Percentiles rank a stretch among this genome's conserved stretches.
Conservation (phyloP, 2,888 invertebrate species). For the Torymus auratus region DNA sequence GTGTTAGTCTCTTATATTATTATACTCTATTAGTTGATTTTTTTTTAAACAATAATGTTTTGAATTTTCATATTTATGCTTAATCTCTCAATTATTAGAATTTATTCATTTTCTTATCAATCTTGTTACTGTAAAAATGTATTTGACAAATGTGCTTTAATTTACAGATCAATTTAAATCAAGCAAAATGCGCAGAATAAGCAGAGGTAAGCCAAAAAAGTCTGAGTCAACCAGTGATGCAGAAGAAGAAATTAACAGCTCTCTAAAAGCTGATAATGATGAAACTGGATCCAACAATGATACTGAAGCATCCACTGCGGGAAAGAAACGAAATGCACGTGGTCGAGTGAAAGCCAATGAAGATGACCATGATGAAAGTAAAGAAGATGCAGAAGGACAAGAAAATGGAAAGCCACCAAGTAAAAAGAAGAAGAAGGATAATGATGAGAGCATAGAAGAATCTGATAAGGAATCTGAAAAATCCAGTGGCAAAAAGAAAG, state of each 20-base stretch:
- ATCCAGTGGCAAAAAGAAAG: slow-evolving; percentile 72
- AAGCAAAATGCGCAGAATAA: slow-evolving; percentile 71
- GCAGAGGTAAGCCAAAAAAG: slow-evolving; percentile 72
- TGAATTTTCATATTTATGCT: too few relatives aligned
- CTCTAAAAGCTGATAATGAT: slow-evolving; percentile 58
- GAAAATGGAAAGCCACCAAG: slow-evolving; percentile 56
- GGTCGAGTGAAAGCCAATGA: slow-evolving; percentile 60
- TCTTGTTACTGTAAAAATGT: too few relatives aligned
- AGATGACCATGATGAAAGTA: slow-evolving; percentile 64
- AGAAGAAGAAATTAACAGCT: slow-evolving; percentile 73
- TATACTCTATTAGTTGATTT: too few relatives aligned
- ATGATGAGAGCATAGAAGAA: slow-evolving; percentile 63
- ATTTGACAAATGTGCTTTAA: neutral
- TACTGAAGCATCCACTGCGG: slow-evolving; percentile 41
- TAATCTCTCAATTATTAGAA: too few relatives aligned
- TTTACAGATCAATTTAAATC: neutral
- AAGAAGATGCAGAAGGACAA: slow-evolving; percentile 60
- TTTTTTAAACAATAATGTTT: too few relatives aligned
- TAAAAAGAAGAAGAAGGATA: slow-evolving; percentile 66
- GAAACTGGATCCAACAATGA: slow-evolving; percentile 49
- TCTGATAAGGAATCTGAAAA: slow-evolving; percentile 63
- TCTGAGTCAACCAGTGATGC: slow-evolving; percentile 70
- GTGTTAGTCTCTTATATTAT: too few relatives aligned
- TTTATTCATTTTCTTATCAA: too few relatives aligned
- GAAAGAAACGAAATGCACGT: slow-evolving; percentile 64